Base-by-base conservation (phyloP, 1,140 invertebrate genomes). In the Drosophila tani region DNA sequence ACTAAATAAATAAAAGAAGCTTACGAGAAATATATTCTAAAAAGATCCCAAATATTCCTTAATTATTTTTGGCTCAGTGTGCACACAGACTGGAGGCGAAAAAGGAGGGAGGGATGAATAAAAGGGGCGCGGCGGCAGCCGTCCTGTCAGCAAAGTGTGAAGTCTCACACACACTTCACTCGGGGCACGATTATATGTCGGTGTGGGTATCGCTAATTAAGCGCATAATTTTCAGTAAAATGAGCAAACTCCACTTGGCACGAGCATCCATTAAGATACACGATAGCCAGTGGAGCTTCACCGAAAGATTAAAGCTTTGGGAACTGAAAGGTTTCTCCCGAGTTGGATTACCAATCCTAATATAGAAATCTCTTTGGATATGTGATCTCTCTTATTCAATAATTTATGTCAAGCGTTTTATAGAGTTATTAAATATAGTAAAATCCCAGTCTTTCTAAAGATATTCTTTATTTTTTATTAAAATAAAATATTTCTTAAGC, bases 71-170 rank as follows among this genome's bases (percentile, higher is more conserved):
- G 15, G 32, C 53, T 12, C 5, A 45, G 63, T 65, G 63, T 45
- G 27, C 47, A 17, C 29, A 14, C 27, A 32, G 21, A 15, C 3
- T 17, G 27, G 47, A 29, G 59, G 35, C 64, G 49, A 14, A 29
- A 29, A 1, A n/a, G 12, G 7, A 7, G 40, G 62, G 24, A 9
- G n/a, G 19, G 7, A 9, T 57, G 38, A 50, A 49, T 70, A 51
- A 51, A 51, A 29, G 50, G 35, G 35, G 32, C 19, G 53, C 53
- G 32, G 38, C 50, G 60, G 60, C 57, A 41, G 43, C 40, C 41
- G 43, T 75, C 81, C 79, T 77, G 75, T 77, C 74, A 55, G 56
- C 32, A 65, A 82, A 80, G 83, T 87, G 83, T 88, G 80, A 87
- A 83, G 83, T 83, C 71, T 88, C 81, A 45, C 82, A 79, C 80